A percentile compares a stretch with the other conserved stretches of the same genome.
Conservation (phyloP, 2,797 vertebrate genomes). For the Pogoniulus pusillus region DNA sequence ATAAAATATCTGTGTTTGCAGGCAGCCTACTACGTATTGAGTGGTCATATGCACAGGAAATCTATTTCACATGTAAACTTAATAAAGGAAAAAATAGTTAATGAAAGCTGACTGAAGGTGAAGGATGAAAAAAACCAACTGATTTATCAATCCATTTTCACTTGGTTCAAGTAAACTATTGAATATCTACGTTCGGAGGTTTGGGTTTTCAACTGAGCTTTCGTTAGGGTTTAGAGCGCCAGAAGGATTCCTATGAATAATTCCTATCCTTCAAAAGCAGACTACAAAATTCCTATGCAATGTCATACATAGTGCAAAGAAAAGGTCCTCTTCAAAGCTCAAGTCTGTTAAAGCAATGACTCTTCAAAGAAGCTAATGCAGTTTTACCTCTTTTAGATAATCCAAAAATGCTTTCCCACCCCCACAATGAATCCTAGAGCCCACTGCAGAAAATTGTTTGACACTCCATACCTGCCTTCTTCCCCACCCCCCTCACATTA, state of each 20-base stretch:
- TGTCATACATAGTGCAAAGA: rapidly evolving
- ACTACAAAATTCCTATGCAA: background rate
- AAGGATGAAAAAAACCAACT: background rate
- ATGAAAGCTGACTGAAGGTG: background rate
- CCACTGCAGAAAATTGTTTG: background rate
- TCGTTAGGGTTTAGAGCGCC: background rate
- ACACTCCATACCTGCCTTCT: background rate
- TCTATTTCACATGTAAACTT: background rate
- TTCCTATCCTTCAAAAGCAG: background rate
- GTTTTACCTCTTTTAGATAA: background rate
- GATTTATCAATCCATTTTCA: background rate
- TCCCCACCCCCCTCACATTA: background rate
- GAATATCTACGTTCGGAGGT: background rate
- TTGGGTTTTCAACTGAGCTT: background rate
- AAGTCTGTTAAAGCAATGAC: background rate
- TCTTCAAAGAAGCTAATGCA: background rate
- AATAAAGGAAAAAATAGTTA: background rate
- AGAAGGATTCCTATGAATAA: background rate
- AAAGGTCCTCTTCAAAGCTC: background rate
- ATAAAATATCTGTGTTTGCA: background rate
- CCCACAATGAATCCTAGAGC: background rate
- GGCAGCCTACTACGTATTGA: background rate
- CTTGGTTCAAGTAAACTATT: background rate
- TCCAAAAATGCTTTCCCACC: background rate
- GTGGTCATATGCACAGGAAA: background rate